These are phyloP conservation scores for Lasioglossum morio DNA, from an alignment of 2,888 invertebrate genomes.

Conservation along the genomic window DNA sequence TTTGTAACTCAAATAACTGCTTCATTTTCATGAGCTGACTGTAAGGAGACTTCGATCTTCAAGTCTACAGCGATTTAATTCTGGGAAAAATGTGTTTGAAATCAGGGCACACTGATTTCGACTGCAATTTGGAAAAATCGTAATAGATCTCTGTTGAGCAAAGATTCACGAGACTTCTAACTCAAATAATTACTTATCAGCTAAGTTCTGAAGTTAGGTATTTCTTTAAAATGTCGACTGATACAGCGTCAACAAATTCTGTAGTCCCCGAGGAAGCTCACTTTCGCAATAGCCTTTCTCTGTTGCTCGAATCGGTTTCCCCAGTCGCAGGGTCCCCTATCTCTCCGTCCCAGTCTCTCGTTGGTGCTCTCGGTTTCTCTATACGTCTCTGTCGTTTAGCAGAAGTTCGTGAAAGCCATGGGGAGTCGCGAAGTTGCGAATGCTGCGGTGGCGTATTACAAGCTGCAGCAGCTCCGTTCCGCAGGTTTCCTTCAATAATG, in stretches of 20 bases:
- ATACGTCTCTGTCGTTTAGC: conserved; percentile 11
- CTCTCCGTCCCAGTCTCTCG: conserved; percentile 27
- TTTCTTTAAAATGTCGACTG: background rate
- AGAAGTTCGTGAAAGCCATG: conserved; percentile 68
- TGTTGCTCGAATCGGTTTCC: conserved; percentile 15
- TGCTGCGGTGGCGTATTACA: conserved; percentile 66
- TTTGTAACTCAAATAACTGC: too few species aligned
- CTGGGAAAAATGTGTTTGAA: background rate
- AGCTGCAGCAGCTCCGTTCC: conserved; percentile 68
- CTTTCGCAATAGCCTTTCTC: conserved; percentile 25
- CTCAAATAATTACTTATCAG: too few species aligned
- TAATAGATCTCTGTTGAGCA: too few species aligned
- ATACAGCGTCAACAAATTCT: conserved; percentile 10
- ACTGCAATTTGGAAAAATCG: too few species aligned
- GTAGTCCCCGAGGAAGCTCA: background rate
- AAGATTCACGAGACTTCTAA: too few species aligned
- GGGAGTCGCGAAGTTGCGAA: conserved; percentile 70
- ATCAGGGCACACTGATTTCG: too few species aligned
- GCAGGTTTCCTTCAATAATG: conserved; percentile 76
- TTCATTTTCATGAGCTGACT: too few species aligned
- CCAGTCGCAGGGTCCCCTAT: conserved; percentile 19
- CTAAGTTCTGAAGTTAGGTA: too few species aligned
- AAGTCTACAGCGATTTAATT: background rate
- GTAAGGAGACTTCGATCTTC: too few species aligned
- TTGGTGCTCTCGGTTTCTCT: background rate